phyloP scores from a whole-genome alignment of 2,113 vertebrate species.

The Hemiscyllium ocellatum region DNA sequence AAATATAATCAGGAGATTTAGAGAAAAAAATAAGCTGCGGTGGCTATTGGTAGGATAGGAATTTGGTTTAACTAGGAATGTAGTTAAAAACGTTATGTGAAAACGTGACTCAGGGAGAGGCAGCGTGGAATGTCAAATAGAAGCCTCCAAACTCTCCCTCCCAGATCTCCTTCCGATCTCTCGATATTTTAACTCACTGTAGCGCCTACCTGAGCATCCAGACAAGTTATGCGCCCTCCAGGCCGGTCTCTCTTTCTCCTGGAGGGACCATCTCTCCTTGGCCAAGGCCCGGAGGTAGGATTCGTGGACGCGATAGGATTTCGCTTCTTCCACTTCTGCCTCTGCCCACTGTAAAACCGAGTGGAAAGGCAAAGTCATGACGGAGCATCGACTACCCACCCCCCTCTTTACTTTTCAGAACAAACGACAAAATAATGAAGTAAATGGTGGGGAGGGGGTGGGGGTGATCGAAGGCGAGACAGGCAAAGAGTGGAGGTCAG shows the following conservation, averaged over 20 bases:
- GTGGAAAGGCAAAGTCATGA: neutral
- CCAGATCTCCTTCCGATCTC: neutral
- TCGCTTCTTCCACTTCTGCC: neutral
- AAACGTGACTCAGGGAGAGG: neutral
- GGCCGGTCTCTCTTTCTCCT: neutral
- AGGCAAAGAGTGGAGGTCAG: neutral
- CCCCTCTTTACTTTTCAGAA: conserved; percentile 42
- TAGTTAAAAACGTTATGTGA: neutral
- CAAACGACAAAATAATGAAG: neutral
- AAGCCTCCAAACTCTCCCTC: neutral
- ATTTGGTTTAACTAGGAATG: too few relatives aligned
- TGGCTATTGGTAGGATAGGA: neutral
- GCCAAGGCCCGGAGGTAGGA: neutral
- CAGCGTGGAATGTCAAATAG: neutral
- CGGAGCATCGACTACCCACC: neutral
- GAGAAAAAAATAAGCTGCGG: too few relatives aligned
- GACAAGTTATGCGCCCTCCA: neutral
- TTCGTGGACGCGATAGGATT: neutral
- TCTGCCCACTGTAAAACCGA: neutral
- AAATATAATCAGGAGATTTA: too few relatives aligned
- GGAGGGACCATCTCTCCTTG: neutral
- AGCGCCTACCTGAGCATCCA: neutral
- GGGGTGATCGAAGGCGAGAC: neutral
- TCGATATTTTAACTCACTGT: neutral
- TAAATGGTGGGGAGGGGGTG: too few relatives aligned